Evolutionary conservation across 2,113 vertebrate genomes (phyloP).

Genomic region (Falco punctatus): DNA sequence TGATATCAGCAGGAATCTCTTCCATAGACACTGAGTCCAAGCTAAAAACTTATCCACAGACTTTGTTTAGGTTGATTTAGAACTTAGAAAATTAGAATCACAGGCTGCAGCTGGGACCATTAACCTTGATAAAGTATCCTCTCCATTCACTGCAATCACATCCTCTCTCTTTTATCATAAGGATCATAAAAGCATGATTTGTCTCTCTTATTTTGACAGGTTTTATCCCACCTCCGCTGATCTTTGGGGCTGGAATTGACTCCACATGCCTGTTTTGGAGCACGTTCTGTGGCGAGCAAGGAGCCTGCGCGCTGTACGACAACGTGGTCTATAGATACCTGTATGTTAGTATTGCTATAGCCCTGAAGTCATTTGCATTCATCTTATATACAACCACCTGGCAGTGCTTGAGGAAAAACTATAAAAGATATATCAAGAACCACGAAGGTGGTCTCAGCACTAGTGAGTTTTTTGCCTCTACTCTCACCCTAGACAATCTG

Average conservation of each 20-base stretch:
- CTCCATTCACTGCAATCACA: neutral
- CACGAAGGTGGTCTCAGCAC: slow-evolving; percentile 87
- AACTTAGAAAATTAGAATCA: slow-evolving; percentile 6
- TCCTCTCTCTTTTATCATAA: neutral
- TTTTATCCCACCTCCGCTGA: slow-evolving; percentile 97
- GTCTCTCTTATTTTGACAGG: slow-evolving; percentile 75
- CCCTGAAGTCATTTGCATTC: slow-evolving; percentile 93
- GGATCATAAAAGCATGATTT: neutral
- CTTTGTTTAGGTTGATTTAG: slow-evolving; percentile 28
- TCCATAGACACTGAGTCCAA: neutral
- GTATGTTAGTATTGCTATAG: slow-evolving; percentile 94
- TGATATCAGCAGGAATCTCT: slow-evolving; percentile 26
- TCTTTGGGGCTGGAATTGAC: slow-evolving; percentile 96
- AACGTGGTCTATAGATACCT: slow-evolving; percentile 91
- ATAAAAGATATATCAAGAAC: slow-evolving; percentile 94
- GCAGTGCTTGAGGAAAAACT: slow-evolving; percentile 94
- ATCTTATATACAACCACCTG: slow-evolving; percentile 93
- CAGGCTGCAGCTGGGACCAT: neutral
- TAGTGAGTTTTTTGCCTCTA: slow-evolving; percentile 93
- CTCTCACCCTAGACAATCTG: slow-evolving; percentile 88
- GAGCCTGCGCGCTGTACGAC: slow-evolving; percentile 93
- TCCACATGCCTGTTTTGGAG: slow-evolving; percentile 98
- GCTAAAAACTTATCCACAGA: neutral
- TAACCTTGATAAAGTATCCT: slow-evolving; percentile 32
- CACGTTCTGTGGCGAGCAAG: slow-evolving; percentile 87